Evolutionary conservation across 2,888 invertebrate genomes (phyloP).

Genomic region (Argyra leucocephala): DNA sequence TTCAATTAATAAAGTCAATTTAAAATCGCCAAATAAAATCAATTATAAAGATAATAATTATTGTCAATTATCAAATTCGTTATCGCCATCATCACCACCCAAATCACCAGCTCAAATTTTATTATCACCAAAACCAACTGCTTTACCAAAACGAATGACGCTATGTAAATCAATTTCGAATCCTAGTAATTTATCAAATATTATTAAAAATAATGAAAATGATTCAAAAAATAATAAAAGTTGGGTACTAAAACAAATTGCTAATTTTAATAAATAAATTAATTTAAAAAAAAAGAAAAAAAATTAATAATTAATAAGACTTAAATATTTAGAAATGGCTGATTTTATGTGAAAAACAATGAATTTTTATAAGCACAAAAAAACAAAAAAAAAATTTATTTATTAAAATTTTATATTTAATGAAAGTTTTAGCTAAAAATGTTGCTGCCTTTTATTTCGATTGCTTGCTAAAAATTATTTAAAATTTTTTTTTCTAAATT

Average conservation of each 20-base stretch:
- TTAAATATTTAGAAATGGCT: no score
- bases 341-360: no score
- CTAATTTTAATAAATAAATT: slow-evolving; percentile 40
- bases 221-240: slow-evolving; percentile 36
- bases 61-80: slow-evolving; percentile 14
- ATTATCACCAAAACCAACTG: slow-evolving; percentile 22
- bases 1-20: slow-evolving; percentile 26
- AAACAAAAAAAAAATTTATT: no score
- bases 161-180: background rate
- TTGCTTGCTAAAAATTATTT: no score
- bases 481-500: no score
- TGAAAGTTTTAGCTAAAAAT: no score
- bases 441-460: no score
- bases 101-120: slow-evolving; percentile 19
- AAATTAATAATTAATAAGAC: no score
- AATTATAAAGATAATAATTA: background rate
- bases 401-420: no score
- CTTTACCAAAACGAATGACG: background rate
- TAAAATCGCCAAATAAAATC: slow-evolving; percentile 18
- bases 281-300: no score
- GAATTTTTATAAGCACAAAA: no score
- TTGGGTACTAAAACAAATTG: slow-evolving; percentile 43
- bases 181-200: background rate
- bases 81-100: no score
- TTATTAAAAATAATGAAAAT: background rate